These are phyloP conservation scores for Drosophila basisetae DNA, from an alignment of 2,888 invertebrate species.

Conservation along the genomic window DNA sequence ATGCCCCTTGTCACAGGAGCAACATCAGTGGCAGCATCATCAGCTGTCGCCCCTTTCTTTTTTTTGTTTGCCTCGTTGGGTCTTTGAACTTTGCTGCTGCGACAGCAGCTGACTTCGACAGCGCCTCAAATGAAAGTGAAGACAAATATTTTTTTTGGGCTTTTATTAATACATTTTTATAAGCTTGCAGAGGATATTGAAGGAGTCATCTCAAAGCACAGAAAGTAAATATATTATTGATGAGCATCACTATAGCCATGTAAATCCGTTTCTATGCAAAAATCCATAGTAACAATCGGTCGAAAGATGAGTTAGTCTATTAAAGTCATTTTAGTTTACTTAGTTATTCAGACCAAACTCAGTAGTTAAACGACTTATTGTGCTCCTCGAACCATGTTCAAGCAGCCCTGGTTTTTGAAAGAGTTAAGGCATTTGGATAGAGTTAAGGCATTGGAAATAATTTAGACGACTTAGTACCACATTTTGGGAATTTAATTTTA, in stretches of 20 bases:
- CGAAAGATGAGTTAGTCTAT: background rate
- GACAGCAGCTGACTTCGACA: conserved; percentile 51
- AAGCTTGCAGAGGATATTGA: background rate
- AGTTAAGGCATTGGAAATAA: background rate
- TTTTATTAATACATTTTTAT: background rate
- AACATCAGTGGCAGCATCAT: conserved; percentile 38
- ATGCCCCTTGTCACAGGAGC: conserved; percentile 60
- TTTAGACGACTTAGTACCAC: background rate
- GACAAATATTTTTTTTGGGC: conserved; percentile 12
- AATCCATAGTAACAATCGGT: background rate
- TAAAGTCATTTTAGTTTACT: background rate
- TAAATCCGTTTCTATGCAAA: background rate
- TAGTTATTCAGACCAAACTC: background rate
- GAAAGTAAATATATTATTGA: background rate
- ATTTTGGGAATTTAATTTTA: too few species aligned
- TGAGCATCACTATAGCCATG: background rate
- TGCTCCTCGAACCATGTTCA: too few species aligned
- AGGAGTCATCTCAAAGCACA: background rate
- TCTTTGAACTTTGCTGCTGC: conserved; percentile 54
- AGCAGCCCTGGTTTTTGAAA: background rate
- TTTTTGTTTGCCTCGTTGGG: conserved; percentile 23
- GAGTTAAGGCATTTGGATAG: background rate
- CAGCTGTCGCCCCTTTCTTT: conserved; percentile 53
- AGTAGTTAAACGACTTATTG: too few species aligned
- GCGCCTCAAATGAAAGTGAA: conserved; percentile 35